Percentiles rank a stretch among this genome's conserved stretches.
Evolutionary conservation across 1,140 invertebrate genomes (phyloP).

Genomic region (Bombus fervidus): DNA sequence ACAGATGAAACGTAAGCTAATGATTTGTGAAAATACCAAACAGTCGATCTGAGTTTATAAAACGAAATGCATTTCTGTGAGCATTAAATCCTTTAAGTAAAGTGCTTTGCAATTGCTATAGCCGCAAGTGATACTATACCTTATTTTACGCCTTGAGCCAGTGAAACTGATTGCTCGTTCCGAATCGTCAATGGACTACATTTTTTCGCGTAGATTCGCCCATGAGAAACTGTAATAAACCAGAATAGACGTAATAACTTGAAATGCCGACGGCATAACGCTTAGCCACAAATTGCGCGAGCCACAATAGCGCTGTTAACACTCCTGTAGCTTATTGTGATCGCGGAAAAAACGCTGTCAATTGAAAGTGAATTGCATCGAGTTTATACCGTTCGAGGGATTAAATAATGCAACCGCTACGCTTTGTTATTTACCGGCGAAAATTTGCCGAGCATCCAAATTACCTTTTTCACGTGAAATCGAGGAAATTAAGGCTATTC

Average conservation of each 20-base stretch:
- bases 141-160: not conserved
- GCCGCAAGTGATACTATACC: too few relatives aligned
- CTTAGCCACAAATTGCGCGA: slow-evolving; percentile 62
- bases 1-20: not conserved
- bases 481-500: not conserved
- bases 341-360: slow-evolving; percentile 60
- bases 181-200: not conserved
- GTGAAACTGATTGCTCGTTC: not conserved
- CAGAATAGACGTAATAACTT: slow-evolving; percentile 62
- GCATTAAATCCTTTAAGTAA: not conserved
- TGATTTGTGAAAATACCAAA: not conserved
- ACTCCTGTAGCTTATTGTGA: slow-evolving; percentile 56
- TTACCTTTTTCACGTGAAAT: not conserved
- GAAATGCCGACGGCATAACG: slow-evolving; percentile 23
- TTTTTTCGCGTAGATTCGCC: not conserved
- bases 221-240: slow-evolving; percentile 58
- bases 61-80: not conserved
- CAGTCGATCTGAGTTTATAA: not conserved
- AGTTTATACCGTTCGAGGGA: slow-evolving; percentile 46
- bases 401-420: slow-evolving; percentile 36
- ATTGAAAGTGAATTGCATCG: slow-evolving; percentile 54
- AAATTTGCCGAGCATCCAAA: slow-evolving; percentile 19
- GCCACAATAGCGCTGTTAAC: slow-evolving; percentile 63
- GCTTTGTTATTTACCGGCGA: slow-evolving; percentile 26
- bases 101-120: not conserved